Percentiles rank a stretch among this genome's conserved stretches.
phyloP scores from a whole-genome alignment of 2,113 vertebrate genomes.

The Hippocampus mohnikei region DNA sequence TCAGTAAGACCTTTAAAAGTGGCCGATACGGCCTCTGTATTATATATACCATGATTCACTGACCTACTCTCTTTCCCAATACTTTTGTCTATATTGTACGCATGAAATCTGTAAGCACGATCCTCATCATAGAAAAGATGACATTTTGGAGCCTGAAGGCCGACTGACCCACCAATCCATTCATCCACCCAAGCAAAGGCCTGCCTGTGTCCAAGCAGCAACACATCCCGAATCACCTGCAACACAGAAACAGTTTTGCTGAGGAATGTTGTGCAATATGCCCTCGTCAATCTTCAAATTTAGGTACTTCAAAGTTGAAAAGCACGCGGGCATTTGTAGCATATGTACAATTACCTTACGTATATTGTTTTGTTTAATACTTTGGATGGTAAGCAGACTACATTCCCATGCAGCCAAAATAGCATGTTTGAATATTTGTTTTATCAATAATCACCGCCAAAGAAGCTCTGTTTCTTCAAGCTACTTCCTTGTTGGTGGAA shows the following conservation, averaged over 20 bases:
- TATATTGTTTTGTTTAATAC: too few relatives aligned
- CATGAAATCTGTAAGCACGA: not conserved
- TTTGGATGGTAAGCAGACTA: too few relatives aligned
- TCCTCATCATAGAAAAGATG: not conserved
- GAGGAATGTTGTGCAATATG: not conserved
- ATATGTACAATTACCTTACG: not conserved
- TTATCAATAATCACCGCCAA: not conserved
- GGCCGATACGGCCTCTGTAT: not conserved
- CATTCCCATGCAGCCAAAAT: not conserved
- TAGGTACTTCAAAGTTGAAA: not conserved
- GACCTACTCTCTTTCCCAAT: not conserved
- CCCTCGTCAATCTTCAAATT: not conserved
- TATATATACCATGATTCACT: not conserved
- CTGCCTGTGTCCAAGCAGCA: conserved; percentile 93
- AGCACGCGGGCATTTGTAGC: not conserved
- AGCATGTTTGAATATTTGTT: not conserved
- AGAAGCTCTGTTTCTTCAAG: not conserved
- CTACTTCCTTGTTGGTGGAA: not conserved
- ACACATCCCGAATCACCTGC: conserved; percentile 90
- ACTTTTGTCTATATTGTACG: not conserved
- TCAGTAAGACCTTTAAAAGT: too few relatives aligned
- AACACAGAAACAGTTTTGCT: conserved; percentile 6
- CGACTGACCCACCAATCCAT: conserved; percentile 91
- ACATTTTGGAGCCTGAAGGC: not conserved
- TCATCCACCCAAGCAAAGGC: conserved; percentile 99